phyloP scores from a whole-genome alignment of 2,113 vertebrate genomes.

The Myocastor coypus region DNA sequence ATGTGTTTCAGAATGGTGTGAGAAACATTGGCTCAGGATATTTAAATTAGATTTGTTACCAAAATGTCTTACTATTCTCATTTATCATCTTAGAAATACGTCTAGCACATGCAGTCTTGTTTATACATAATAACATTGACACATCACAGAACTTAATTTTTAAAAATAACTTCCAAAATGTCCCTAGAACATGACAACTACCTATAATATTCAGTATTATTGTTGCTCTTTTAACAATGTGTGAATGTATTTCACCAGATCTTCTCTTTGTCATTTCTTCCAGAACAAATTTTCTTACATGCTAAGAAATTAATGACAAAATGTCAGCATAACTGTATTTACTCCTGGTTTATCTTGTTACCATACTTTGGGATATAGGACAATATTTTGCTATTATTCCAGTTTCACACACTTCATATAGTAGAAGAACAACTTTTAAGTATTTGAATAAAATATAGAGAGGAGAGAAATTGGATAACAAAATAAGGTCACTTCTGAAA shows the following conservation, averaged over 20 bases:
- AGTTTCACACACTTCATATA: not conserved
- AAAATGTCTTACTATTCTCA: not conserved
- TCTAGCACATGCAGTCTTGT: not conserved
- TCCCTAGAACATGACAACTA: not conserved
- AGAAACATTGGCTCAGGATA: not conserved
- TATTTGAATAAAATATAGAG: constrained; percentile 7
- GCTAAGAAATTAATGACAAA: not conserved
- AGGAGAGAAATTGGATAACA: not conserved
- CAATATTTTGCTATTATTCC: not conserved
- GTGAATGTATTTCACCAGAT: not conserved
- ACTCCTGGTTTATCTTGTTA: not conserved
- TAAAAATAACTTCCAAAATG: constrained; percentile 36
- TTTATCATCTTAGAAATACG: not conserved
- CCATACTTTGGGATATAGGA: not conserved
- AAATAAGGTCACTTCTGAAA: not conserved
- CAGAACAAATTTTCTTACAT: not conserved
- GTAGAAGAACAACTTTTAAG: not conserved
- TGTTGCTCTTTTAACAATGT: not conserved
- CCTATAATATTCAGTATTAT: constrained; percentile 1
- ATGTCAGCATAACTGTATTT: not conserved
- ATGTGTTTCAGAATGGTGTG: constrained; percentile 30
- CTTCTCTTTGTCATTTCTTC: not conserved
- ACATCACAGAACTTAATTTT: not conserved
- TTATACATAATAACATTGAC: not conserved
- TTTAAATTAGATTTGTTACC: constrained; percentile 9